Evolutionary conservation across 2,113 vertebrate species (phyloP).

Genomic region (Fregetta grallaria): DNA sequence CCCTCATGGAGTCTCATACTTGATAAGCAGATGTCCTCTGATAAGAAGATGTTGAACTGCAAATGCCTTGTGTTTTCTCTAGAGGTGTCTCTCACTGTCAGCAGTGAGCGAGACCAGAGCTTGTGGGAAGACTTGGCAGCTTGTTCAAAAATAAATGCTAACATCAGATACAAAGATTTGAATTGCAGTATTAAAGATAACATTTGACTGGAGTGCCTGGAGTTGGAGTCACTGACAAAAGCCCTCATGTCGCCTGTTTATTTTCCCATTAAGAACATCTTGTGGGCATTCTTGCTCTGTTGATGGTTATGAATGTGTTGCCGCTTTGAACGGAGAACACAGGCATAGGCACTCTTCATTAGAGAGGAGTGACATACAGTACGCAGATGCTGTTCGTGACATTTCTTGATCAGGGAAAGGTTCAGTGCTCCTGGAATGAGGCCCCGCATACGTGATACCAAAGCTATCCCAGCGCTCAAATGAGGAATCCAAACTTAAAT

Average conservation of each 20-base stretch:
- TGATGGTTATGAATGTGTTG: background rate
- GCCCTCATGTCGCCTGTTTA: background rate
- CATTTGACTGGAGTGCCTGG: background rate
- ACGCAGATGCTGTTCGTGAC: background rate
- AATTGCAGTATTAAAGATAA: background rate
- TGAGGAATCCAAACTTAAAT: background rate
- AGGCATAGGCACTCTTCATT: background rate
- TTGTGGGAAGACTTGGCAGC: background rate
- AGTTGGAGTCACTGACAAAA: background rate
- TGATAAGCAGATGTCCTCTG: background rate
- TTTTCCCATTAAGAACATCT: background rate
- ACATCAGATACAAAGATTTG: background rate
- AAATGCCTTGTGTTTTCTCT: background rate
- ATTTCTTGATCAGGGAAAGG: background rate
- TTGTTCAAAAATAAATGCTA: background rate
- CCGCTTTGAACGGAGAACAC: background rate
- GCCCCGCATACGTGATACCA: accelerated
- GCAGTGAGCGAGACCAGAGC: background rate
- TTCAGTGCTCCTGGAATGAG: background rate
- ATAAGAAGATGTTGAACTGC: background rate
- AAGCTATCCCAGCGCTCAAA: background rate
- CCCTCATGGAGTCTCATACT: background rate
- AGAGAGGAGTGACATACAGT: background rate
- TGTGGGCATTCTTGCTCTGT: background rate
- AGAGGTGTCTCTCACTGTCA: background rate